These are phyloP conservation scores for Danaus plexippus DNA, from an alignment of 1,140 invertebrate genomes.

Conservation along the genomic window DNA sequence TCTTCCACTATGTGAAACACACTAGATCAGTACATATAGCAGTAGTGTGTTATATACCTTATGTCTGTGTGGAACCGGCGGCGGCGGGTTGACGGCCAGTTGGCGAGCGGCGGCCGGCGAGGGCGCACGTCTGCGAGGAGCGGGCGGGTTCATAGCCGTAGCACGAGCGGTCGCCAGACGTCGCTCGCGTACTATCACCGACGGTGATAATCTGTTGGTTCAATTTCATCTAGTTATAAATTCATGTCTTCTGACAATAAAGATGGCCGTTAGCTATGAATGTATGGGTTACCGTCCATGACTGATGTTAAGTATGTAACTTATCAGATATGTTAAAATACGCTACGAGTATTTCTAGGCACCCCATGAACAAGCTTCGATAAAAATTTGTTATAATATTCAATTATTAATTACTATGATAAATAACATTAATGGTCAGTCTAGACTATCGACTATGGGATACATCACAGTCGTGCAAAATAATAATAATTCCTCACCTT, in stretches of 20 bases:
- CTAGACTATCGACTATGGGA: too few relatives aligned
- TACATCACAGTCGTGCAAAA: too few relatives aligned
- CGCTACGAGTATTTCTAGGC: constrained; percentile 6
- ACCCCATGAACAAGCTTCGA: constrained; percentile 2
- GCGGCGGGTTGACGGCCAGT: constrained; percentile 69
- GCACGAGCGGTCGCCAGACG: constrained; percentile 74
- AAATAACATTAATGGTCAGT: too few relatives aligned
- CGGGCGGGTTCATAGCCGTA: constrained; percentile 79
- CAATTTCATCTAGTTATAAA: too few relatives aligned
- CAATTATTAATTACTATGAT: too few relatives aligned
- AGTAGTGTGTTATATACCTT: constrained; percentile 29
- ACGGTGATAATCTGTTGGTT: constrained; percentile 66
- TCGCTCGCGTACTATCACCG: constrained; percentile 74
- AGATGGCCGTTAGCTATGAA: too few relatives aligned
- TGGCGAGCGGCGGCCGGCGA: constrained; percentile 68
- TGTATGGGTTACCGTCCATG: too few relatives aligned
- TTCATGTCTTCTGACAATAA: too few relatives aligned
- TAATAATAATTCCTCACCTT: constrained; percentile 39
- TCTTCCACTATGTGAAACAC: not conserved
- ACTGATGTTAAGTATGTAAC: too few relatives aligned
- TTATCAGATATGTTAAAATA: constrained; percentile 7
- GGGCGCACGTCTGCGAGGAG: constrained; percentile 70
- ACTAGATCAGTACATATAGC: not conserved
- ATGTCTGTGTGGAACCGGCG: constrained; percentile 47
- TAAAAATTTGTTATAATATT: not conserved